These are phyloP conservation scores for Microcebus jonahi DNA, from an alignment of 2,113 vertebrate genomes.

Conservation along the genomic window DNA sequence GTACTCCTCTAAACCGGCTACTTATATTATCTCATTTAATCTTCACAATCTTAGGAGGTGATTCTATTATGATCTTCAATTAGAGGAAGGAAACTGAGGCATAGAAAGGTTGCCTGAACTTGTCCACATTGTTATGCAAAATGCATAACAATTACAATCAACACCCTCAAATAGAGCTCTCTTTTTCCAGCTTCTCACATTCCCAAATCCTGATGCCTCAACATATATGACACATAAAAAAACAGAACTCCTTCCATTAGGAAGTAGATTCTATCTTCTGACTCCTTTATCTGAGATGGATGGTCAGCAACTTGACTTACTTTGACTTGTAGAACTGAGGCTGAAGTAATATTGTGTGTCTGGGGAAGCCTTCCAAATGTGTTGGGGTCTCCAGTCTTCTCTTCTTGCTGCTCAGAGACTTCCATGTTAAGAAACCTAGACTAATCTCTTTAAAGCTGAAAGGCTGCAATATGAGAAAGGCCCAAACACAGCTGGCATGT, in stretches of 20 bases:
- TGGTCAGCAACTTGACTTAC: neutral
- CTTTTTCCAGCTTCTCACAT: neutral
- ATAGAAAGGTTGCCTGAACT: neutral
- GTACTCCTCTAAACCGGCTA: neutral
- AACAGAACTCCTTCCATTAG: neutral
- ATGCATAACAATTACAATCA: neutral
- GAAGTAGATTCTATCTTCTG: neutral
- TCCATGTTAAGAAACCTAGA: neutral
- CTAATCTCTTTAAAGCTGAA: neutral
- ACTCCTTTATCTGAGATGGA: neutral
- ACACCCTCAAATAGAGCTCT: neutral
- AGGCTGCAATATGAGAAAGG: neutral
- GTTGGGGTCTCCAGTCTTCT: neutral
- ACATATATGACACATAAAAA: neutral
- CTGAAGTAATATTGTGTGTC: neutral
- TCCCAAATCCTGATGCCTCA: neutral
- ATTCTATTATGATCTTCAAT: neutral
- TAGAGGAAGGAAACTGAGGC: neutral
- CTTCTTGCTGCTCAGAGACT: neutral
- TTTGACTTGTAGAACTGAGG: neutral
- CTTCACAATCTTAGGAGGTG: neutral
- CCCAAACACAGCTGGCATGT: neutral
- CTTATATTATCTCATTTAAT: neutral
- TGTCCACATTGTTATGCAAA: neutral
- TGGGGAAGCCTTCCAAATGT: neutral